A percentile compares a stretch with the other conserved stretches of the same genome.
Conservation (phyloP, 2,888 invertebrate genomes). For the Eupithecia exiguata region DNA sequence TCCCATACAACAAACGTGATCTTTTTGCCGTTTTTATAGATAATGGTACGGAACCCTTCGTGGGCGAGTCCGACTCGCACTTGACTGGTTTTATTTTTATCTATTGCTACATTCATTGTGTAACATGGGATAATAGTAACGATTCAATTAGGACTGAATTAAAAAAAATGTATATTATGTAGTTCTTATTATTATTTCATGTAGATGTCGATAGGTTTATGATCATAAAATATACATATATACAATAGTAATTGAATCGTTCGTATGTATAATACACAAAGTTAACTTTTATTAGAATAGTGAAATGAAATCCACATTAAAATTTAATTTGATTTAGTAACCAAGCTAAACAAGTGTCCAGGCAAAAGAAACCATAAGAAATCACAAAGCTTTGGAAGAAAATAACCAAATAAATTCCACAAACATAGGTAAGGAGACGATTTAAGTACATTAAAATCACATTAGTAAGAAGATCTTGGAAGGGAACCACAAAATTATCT, state of each 20-base stretch:
- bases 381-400: constrained; percentile 17
- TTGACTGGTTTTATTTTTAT: not conserved
- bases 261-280: not conserved
- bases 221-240: not conserved
- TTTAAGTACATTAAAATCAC: constrained; percentile 83
- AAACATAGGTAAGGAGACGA: constrained; percentile 72
- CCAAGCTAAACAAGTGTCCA: not conserved
- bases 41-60: no score
- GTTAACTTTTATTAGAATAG: not conserved
- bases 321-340: not conserved
- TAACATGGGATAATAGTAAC: not conserved
- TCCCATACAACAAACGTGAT: no score
- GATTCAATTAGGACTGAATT: not conserved
- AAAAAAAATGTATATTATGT: no score
- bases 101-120: not conserved
- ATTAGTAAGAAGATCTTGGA: constrained; percentile 75
- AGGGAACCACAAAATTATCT: constrained; percentile 76
- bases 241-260: not conserved
- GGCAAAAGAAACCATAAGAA: not conserved
- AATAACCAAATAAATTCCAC: constrained; percentile 66
- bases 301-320: not conserved
- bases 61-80: no score
- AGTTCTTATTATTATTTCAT: no score
- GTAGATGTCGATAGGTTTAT: not conserved
- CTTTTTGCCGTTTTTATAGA: no score